phyloP scores from a whole-genome alignment of 2,888 invertebrate species.

The Oscheius myriophilus region DNA sequence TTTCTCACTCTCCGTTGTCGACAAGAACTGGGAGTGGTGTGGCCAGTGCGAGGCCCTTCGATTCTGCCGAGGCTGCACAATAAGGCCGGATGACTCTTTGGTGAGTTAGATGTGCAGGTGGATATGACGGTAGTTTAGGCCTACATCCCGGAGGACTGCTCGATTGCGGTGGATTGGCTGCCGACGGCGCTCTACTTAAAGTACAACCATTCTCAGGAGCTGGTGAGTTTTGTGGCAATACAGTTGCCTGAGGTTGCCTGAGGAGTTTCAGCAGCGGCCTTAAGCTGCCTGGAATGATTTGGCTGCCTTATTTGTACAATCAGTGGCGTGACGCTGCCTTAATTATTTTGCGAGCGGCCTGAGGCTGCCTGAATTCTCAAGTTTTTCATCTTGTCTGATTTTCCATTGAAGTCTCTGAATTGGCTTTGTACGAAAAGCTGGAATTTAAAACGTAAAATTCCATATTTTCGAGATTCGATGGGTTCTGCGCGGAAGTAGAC shows the following conservation, averaged over 20 bases:
- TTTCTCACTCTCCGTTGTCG: slow-evolving; percentile 85
- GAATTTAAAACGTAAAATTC: too few relatives aligned
- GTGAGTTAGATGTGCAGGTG: slow-evolving; percentile 13
- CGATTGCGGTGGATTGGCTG: slow-evolving; percentile 90
- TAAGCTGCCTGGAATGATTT: too few relatives aligned
- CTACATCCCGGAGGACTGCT: slow-evolving; percentile 37
- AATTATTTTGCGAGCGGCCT: too few relatives aligned
- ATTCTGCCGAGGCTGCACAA: slow-evolving; percentile 86
- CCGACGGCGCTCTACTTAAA: slow-evolving; percentile 90
- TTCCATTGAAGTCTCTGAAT: too few relatives aligned
- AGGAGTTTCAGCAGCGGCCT: neutral
- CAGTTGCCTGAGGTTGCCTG: neutral
- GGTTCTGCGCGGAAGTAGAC: too few relatives aligned
- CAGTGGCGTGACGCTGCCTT: too few relatives aligned
- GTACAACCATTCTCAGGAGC: slow-evolving; percentile 83
- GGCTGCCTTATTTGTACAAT: too few relatives aligned
- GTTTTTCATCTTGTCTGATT: too few relatives aligned
- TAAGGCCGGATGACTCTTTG: slow-evolving; percentile 70
- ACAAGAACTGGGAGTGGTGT: slow-evolving; percentile 76
- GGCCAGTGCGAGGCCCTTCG: slow-evolving; percentile 68
- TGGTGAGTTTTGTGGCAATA: slow-evolving; percentile 73
- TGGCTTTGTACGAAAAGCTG: too few relatives aligned
- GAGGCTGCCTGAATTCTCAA: too few relatives aligned
- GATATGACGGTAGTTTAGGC: neutral
- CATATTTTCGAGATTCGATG: too few relatives aligned